phyloP scores from a whole-genome alignment of 2,113 vertebrate species.

The Crotalus horridus region DNA sequence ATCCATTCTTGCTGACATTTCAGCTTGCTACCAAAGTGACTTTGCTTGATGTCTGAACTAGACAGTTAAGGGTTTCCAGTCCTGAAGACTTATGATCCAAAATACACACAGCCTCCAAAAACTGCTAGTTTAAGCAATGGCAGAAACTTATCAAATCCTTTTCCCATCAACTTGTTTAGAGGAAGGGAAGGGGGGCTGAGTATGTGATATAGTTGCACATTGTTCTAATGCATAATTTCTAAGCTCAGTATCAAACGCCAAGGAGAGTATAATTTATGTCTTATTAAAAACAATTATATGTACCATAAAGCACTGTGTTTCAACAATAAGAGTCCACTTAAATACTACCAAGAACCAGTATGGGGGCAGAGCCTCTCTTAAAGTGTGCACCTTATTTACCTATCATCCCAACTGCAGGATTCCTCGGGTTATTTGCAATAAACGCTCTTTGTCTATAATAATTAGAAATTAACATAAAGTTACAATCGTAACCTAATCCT shows the following conservation, averaged over 20 bases:
- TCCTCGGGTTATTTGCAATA: background rate
- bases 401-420: background rate
- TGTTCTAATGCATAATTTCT: background rate
- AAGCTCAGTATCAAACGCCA: background rate
- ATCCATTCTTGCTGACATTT: background rate
- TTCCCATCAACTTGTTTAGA: background rate
- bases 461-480: background rate
- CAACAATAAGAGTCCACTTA: background rate
- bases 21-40: constrained; percentile 35
- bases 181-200: background rate
- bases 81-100: background rate
- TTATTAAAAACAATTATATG: background rate
- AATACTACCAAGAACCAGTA: background rate
- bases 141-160: background rate
- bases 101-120: background rate
- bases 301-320: background rate
- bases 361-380: background rate
- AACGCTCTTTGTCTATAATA: background rate
- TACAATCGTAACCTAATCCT: background rate
- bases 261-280: background rate
- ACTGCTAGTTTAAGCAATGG: background rate
- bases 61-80: background rate
- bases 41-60: background rate
- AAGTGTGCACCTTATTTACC: background rate
- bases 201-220: background rate